Base-by-base conservation (phyloP, 2,113 vertebrate species). In the Rhineura floridana region DNA sequence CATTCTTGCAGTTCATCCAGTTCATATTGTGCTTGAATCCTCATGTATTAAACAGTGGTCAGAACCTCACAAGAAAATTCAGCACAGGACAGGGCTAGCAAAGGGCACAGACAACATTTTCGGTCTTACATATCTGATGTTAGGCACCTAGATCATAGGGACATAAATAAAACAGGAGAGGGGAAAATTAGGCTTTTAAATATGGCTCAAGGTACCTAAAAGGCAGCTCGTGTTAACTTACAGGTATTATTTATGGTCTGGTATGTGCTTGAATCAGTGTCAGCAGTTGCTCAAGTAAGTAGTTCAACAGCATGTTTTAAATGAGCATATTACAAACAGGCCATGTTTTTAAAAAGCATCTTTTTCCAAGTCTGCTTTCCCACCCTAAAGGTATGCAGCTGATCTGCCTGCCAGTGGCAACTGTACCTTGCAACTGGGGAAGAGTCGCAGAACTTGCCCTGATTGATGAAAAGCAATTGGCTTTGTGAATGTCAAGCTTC, bases 231-330 rank as follows among this genome's bases (percentile, higher is more conserved):
- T 50, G 25, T 65, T 83, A 48, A 82, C 70, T 81, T 72, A 44
- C 77, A 81, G 81, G 36, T 88, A 65, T 88, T 76, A 88, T 83
- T 83, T 88, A 83, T 33, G 59, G 59, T 39, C 44, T 76, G 55
- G 80, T 50, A 72, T 83, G 80, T 30, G 42, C 69, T 28, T 75
- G 42, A 82, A 42, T 63, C 83, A 76, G 70, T 21, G 23, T 65
- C 59, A 65, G 75, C 72, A 83, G 44, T 65, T 50, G 69, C 70
- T 75, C 52, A n/a, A 42, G 76, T 23, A 59, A 75, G 21, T 82
- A 63, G 33, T 76, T 50, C 19, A 63, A 63, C 80, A 28, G n/a
- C 59, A 76, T 88, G 69, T 25, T 81, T 88, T 59, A 65, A 82
- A 73, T 36, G 19, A 62, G 44, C 33, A 79, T 67, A 79, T 52